A percentile compares a stretch with the other conserved stretches of the same genome.
These are phyloP conservation scores for Neocrepidodera transversa DNA, from an alignment of 2,888 invertebrate species.

Conservation along the genomic window DNA sequence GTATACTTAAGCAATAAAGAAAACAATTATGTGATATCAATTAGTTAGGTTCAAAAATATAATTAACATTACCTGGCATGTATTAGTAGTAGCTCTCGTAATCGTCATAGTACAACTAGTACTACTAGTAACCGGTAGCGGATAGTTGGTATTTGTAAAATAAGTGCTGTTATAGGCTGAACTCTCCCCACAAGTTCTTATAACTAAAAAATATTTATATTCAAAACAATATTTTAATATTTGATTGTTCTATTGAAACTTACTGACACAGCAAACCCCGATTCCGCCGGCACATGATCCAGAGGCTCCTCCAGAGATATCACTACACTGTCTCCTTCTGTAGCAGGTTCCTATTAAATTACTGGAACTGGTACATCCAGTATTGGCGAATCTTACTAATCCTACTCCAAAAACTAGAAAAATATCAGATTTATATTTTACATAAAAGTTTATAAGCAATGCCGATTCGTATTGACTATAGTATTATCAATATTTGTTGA, in stretches of 20 bases:
- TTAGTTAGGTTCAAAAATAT: too few relatives aligned
- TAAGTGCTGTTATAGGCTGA: slow-evolving; percentile 81
- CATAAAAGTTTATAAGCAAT: not conserved
- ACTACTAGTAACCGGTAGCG: slow-evolving; percentile 72
- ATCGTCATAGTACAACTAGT: slow-evolving; percentile 75
- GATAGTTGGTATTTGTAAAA: slow-evolving; percentile 80
- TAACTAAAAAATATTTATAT: slow-evolving; percentile 63
- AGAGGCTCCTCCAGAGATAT: slow-evolving; percentile 73
- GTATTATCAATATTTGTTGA: not conserved
- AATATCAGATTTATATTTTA: too few relatives aligned
- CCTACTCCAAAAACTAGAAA: slow-evolving; percentile 54
- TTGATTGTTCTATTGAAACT: too few relatives aligned
- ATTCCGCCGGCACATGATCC: slow-evolving; percentile 76
- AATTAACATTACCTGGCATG: slow-evolving; percentile 76
- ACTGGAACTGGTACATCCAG: slow-evolving; percentile 71
- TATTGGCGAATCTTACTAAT: slow-evolving; percentile 79
- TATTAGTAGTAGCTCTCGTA: slow-evolving; percentile 69
- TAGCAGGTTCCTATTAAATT: slow-evolving; percentile 78
- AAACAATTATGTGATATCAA: too few relatives aligned
- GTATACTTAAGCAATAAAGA: too few relatives aligned
- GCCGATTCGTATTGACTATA: too few relatives aligned
- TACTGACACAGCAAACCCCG: slow-evolving; percentile 85
- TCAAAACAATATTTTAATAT: not conserved
- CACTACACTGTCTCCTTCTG: slow-evolving; percentile 76
- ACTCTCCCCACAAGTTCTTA: slow-evolving; percentile 70